phyloP scores from a whole-genome alignment of 2,888 invertebrate genomes.

The Sthenelais limicola region DNA sequence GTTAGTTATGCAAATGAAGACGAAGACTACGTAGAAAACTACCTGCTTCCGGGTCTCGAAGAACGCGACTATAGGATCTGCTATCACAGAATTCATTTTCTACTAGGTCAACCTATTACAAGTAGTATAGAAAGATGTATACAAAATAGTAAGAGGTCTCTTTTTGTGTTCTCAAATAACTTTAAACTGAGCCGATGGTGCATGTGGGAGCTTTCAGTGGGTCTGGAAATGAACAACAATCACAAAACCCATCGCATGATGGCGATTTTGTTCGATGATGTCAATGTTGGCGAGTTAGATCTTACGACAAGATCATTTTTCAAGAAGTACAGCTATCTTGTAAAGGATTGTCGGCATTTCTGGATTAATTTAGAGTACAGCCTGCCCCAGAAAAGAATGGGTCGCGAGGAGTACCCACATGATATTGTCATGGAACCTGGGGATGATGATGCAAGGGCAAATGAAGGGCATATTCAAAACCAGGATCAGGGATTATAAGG shows the following conservation, averaged over 20 bases:
- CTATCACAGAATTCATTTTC: conserved; percentile 54
- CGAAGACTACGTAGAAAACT: conserved; percentile 25
- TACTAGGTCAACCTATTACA: conserved; percentile 52
- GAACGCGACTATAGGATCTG: conserved; percentile 50
- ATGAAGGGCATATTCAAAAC: no score
- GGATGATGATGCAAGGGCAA: no score
- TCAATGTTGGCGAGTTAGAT: background rate
- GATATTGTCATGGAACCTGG: no score
- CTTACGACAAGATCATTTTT: background rate
- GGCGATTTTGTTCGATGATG: conserved; percentile 10
- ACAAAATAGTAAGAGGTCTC: conserved; percentile 52
- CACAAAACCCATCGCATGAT: conserved; percentile 24
- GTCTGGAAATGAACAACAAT: conserved; percentile 41
- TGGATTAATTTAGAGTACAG: conserved; percentile 8
- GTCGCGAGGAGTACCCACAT: no score
- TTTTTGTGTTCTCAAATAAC: conserved; percentile 51
- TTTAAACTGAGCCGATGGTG: conserved; percentile 55
- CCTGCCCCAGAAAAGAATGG: background rate
- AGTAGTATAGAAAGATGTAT: conserved; percentile 55
- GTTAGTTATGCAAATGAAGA: conserved; percentile 51
- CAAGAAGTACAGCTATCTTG: background rate
- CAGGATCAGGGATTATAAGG: no score
- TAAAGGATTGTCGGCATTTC: background rate
- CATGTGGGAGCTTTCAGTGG: conserved; percentile 56
- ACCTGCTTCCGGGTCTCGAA: conserved; percentile 48